Evolutionary conservation across 2,113 vertebrate genomes (phyloP), one percentile per base, ranked within the genome.

Genomic region (Eulemur macaco): DNA sequence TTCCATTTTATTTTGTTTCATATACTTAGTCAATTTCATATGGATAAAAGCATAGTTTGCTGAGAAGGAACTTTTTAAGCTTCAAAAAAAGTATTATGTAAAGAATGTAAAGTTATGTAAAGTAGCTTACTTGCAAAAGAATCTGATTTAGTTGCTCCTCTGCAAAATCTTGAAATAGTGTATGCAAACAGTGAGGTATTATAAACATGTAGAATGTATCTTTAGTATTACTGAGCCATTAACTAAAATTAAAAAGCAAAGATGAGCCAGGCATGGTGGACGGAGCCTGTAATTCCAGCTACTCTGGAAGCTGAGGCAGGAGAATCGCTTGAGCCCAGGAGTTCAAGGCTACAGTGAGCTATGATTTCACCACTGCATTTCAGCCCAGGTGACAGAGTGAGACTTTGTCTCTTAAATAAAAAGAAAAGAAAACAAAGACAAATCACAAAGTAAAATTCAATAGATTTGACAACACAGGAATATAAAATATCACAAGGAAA

Each of bases 21-120:
- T 86, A 68, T 73, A 82, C 60, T 95, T 92, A 86, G 56, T 64
- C 56, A 92, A 78, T 95, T 81, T 64, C 96, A 92, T 90, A 47
- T 90, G 64, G 94, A 90, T 69, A 31, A 50, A 97, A 93, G 94
- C 94, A 97, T 47, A 96, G 34, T 54, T 74, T 96, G 58, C 64
- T 92, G 69, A 92, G 76, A 92, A 89, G 94, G 18, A 92, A 77
- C 74, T 50, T 89, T 96, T 95, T 94, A 83, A 92, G 63, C 88
- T 90, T 82, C 76, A 84, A 94, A 90, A 94, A 54, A 87, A 90
- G 77, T 80, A 50, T 94, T 97, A 96, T 50, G 31, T 96, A 94
- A 94, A 96, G 47, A 89, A 89, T 95, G 3, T 88, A 56, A 93
- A 95, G 56, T 95, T 96, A 96, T 96, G n/a, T 95, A 92, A 96